A percentile compares a stretch with the other conserved stretches of the same genome.
Conservation (phyloP, 2,113 vertebrate genomes). For the Phyllostomus hastatus region DNA sequence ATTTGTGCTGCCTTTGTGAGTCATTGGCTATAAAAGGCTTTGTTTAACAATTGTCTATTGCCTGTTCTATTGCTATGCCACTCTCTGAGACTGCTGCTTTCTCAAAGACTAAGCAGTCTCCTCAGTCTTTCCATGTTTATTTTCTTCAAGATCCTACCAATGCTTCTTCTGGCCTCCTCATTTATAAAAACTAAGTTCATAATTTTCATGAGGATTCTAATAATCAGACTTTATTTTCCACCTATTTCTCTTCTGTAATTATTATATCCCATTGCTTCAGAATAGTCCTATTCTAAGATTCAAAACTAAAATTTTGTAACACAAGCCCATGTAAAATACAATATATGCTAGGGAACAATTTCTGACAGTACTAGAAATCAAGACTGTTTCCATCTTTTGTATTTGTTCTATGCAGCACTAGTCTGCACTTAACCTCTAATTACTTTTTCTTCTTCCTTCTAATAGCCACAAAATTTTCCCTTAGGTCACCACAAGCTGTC, state of each 20-base stretch:
- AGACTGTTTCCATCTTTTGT: neutral
- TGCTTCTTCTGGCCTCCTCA: neutral
- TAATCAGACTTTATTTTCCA: neutral
- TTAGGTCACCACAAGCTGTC: neutral
- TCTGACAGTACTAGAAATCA: neutral
- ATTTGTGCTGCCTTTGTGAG: conserved; percentile 30
- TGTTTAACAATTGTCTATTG: neutral
- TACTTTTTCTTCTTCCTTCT: neutral
- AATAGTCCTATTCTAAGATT: neutral
- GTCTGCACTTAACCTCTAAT: neutral
- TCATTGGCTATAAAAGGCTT: conserved; percentile 17
- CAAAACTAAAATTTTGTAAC: neutral
- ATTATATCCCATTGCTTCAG: neutral
- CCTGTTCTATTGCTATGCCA: neutral
- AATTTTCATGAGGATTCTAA: neutral
- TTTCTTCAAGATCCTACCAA: neutral
- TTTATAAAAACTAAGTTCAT: neutral
- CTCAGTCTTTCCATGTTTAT: neutral
- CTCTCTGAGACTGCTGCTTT: neutral
- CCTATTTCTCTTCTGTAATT: neutral
- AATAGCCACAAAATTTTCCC: neutral
- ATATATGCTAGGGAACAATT: neutral
- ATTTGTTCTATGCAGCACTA: neutral
- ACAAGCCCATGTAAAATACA: neutral
- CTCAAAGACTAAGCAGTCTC: neutral